Base-by-base conservation (phyloP, 2,113 vertebrate genomes). In the Etheostoma spectabile region DNA sequence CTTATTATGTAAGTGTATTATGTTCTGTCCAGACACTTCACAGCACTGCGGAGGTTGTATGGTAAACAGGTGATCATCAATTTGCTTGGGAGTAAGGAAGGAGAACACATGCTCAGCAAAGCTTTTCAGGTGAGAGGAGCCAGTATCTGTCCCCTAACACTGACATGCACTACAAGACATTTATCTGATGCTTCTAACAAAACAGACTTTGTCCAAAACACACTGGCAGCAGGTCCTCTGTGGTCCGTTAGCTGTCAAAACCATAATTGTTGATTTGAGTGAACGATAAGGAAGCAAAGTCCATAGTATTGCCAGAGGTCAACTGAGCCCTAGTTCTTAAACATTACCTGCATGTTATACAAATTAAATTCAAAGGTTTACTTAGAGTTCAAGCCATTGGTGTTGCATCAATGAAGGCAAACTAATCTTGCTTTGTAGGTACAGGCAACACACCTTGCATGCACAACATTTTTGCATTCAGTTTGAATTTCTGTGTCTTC, bases 31-130 rank as follows among this genome's bases (percentile, higher is more conserved):
- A 99, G 98, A 91, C 98, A 99, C 94, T 99, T 99, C 89, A 95
- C 96, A 86, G 97, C 97, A 30, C 95, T 99, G 87, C 96, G 97
- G 90, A 96, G 87, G 86, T 93, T 99, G 79, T 99, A 99, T 56
- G 98, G 98, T 42, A 98, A 97, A 65, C 98, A 99, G 93, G 96
- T 98, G 82, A 96, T 99, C 92, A 96, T 99, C 77, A 99, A 99
- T 92, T 95, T 99, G 80, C 97, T 99, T 35, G 97, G 98, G 22
- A 96, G 97, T 75, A 99, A 99, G 91, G 98, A 99, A 94, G 98
- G 98, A 4, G 98, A 99, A 81, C 96, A 99, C 89, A 99, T 99
- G 98, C 97, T 99, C 49, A 99, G 98, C 90, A 99, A 99, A 95
- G 98, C 97, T 15, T 99, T 99, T 92, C 97, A 99, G 95, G 98